These are phyloP conservation scores for Manacus vitellinus DNA, from an alignment of 2,113 vertebrate species.

Conservation along the genomic window DNA sequence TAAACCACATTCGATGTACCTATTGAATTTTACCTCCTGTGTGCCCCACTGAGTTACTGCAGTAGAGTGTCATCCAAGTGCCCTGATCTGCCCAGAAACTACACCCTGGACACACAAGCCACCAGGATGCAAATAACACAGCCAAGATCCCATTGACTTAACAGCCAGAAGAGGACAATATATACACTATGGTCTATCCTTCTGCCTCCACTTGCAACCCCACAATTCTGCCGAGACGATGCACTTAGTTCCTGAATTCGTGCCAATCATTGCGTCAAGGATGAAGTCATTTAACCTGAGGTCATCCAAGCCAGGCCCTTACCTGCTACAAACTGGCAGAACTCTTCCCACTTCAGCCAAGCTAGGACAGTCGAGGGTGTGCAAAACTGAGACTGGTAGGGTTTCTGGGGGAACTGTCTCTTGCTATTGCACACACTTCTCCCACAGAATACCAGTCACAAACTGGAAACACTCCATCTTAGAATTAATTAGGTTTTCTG, in stretches of 20 bases:
- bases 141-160: not conserved
- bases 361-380: not conserved
- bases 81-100: not conserved
- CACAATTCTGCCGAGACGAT: not conserved
- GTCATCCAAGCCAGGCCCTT: not conserved
- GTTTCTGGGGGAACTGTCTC: not conserved
- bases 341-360: not conserved
- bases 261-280: not conserved
- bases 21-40: not conserved
- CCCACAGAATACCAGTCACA: not conserved
- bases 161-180: not conserved
- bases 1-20: not conserved
- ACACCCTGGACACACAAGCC: not conserved
- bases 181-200: not conserved
- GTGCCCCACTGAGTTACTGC: not conserved
- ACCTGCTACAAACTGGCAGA: not conserved
- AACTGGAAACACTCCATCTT: not conserved
- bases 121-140: not conserved
- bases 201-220: not conserved
- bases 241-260: not conserved
- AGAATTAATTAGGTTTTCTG: not conserved
- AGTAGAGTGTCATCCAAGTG: not conserved
- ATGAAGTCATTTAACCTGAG: not conserved
- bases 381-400: fast-evolving
- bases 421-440: not conserved